Evolutionary conservation across 1,140 invertebrate species (phyloP).

Genomic region (Cecropterus lyciades): DNA sequence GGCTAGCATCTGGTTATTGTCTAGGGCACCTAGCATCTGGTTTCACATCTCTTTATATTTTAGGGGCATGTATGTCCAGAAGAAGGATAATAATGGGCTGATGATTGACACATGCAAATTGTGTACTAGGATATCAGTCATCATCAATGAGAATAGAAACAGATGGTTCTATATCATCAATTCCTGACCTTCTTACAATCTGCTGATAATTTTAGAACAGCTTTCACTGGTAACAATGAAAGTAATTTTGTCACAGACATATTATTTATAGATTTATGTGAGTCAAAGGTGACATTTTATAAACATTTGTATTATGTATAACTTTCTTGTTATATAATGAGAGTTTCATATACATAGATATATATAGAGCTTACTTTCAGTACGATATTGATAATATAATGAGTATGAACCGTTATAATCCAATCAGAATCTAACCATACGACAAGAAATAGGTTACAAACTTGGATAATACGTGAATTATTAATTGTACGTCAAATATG

Average conservation of each 20-base stretch:
- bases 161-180: background rate
- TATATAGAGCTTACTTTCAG: background rate
- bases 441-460: constrained; percentile 5
- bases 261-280: constrained; percentile 12
- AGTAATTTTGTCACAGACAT: background rate
- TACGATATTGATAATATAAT: background rate
- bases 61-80: too few relatives aligned
- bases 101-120: too few relatives aligned
- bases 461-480: background rate
- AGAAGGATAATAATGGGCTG: too few relatives aligned
- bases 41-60: too few relatives aligned
- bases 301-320: background rate
- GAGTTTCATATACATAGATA: background rate
- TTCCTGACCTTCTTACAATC: background rate
- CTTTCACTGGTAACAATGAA: constrained; percentile 6
- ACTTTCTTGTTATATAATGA: background rate
- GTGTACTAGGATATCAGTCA: too few relatives aligned
- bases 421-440: background rate
- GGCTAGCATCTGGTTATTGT: too few relatives aligned
- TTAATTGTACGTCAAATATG: background rate
- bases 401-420: background rate
- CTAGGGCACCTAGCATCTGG: too few relatives aligned
- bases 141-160: background rate
- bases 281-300: constrained; percentile 7
- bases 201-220: background rate